Evolutionary conservation across 1,140 invertebrate species (phyloP), one percentile per base, ranked within the genome.

Genomic region (Drosophila carrolli): DNA sequence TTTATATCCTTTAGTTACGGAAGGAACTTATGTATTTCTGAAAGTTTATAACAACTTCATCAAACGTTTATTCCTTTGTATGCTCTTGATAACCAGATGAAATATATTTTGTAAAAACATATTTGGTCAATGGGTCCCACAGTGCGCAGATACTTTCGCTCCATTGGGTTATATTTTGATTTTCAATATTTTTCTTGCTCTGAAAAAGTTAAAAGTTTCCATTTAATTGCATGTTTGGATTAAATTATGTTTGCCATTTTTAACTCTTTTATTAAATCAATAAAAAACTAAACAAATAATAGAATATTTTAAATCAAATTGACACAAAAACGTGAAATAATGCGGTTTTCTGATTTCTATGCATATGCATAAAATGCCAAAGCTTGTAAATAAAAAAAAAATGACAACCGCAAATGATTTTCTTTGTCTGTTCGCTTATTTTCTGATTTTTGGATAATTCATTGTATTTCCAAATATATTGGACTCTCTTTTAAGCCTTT

Each of bases 271-370:
- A 85, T 85, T 85, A 78, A 85, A 78, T 82, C 66, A 85, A 88
- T 63, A 59, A 80, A 72, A 85, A 78, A 75, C 57, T 75, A 78
- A 85, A 88, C 70, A 85, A 88, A 85, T 86, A 78, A 85, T 86
- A 82, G 74, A 71, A 67, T 85, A 82, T 66, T 57, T 54, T 85
- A 85, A 85, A 71, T 84, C 67, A 81, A 85, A 78, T 82, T 50
- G 74, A 82, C 82, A 65, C 27, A 40, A 71, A 71, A 75, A 53
- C 50, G 75, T 62, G 68, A 82, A 83, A 82, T 75, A 75, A 67
- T 58, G 58, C 60, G 70, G 54, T 41, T 78, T 63, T 62, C 54
- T 68, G 59, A 19, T 44, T 14, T 50, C 44, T 78, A 46, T 57
- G 19, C 32, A 29, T 58, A 62, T 62, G 19, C 38, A 16, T 44